These are phyloP conservation scores for Aldabrachelys gigantea DNA, from an alignment of 2,113 vertebrate species.

Conservation along the genomic window DNA sequence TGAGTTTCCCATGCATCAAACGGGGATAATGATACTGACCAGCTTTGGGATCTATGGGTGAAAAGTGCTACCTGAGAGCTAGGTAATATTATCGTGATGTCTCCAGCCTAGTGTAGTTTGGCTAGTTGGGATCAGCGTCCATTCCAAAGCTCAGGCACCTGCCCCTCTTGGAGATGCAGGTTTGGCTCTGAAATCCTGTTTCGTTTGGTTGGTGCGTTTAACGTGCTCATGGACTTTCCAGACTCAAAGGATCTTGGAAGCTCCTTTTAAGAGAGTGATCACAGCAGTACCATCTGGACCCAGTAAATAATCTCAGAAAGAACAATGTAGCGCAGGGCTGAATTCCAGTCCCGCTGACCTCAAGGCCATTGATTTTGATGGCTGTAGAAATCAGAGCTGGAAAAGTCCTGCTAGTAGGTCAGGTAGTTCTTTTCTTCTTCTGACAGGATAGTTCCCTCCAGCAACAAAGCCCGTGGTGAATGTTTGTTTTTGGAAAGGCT, in stretches of 20 bases:
- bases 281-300: neutral
- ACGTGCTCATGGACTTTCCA: neutral
- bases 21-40: neutral
- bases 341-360: neutral
- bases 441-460: neutral
- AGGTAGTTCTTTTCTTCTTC: neutral
- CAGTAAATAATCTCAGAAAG: neutral
- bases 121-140: neutral
- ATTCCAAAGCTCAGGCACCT: neutral
- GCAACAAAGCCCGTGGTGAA: neutral
- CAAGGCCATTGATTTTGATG: neutral
- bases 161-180: neutral
- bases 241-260: neutral
- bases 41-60: neutral
- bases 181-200: neutral
- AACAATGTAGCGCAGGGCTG: neutral
- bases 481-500: neutral
- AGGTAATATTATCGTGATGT: neutral
- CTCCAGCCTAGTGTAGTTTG: neutral
- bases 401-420: neutral
- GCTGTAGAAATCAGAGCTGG: neutral
- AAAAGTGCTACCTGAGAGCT: neutral
- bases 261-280: neutral
- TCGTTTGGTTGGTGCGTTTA: neutral
- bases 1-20: neutral